phyloP scores from a whole-genome alignment of 2,888 invertebrate species.

The Colletes collaris region DNA sequence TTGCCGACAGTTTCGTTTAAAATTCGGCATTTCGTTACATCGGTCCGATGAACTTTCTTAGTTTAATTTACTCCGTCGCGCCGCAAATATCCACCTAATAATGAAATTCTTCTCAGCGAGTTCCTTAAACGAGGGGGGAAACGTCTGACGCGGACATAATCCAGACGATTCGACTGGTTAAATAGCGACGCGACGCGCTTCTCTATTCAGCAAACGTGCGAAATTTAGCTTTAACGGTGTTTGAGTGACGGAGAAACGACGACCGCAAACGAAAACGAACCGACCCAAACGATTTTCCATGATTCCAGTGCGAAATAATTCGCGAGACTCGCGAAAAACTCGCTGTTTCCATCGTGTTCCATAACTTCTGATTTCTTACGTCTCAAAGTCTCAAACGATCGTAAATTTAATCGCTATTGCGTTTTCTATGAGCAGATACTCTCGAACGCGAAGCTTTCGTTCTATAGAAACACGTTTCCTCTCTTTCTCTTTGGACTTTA shows the following conservation, averaged over 20 bases:
- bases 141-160: constrained; percentile 41
- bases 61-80: constrained; percentile 47
- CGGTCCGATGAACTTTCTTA: constrained; percentile 48
- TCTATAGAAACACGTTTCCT: too few relatives aligned
- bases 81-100: constrained; percentile 51
- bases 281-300: not conserved
- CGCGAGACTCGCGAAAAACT: too few relatives aligned
- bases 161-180: constrained; percentile 36
- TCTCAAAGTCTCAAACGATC: too few relatives aligned
- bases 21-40: constrained; percentile 20
- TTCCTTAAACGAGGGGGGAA: constrained; percentile 7
- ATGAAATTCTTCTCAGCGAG: constrained; percentile 43
- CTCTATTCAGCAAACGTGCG: constrained; percentile 23
- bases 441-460: too few relatives aligned
- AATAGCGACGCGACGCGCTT: constrained; percentile 27
- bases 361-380: too few relatives aligned
- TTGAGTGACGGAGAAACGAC: not conserved
- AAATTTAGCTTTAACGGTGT: constrained; percentile 25
- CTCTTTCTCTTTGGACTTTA: too few relatives aligned
- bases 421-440: too few relatives aligned
- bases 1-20: not conserved
- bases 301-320: too few relatives aligned
- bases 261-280: not conserved
- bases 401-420: too few relatives aligned
- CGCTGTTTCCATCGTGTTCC: too few relatives aligned